Base-by-base conservation (phyloP, 2,797 vertebrate genomes). In the Pangasius macronema region DNA sequence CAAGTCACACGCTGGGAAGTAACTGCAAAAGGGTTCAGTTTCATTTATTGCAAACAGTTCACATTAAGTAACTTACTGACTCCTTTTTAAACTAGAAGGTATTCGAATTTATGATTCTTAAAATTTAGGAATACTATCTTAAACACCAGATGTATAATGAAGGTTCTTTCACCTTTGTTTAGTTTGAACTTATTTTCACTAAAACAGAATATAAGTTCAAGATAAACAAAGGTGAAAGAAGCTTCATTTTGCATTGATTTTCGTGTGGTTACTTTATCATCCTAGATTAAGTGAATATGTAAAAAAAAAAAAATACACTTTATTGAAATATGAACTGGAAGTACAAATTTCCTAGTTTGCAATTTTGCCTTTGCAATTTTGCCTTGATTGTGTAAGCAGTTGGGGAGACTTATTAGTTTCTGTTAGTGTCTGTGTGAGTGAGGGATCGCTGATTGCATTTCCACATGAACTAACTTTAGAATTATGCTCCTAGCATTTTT, bases 1-100 rank as follows among this genome's bases (percentile, higher is more conserved):
- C 79, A 97, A 91, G 87, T 99, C 98, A 75, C 98, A 99, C 75
- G 96, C 96, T 80, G 99, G 99, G 90, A 98, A 99, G 94, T 97
- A 97, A 90, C 99, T 99, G 91, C 75, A 93, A 94, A 83, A 86
- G 49, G 55, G 5, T 82, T 22, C 33, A 6, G 49, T 63, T 84
- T 42, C 27, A 77, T n/a, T 39, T 65, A 82, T 82, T 77, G 39
- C 16, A 70, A 53, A 49, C 22, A 53, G 72, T 73, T 79, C 30
- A 39, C 77, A 80, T 59, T 36, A 57, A 1, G 22, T 80, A 53
- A n/a, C 49, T 55, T 79, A 33, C 3, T 79, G 18, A 57, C 9
- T 57, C 20, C 9, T 6, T 57, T 75, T 51, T n/a, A 55, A 55
- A 51, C 3, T n/a, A 5, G n/a, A 55, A 36, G 7, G 7, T 77